Evolutionary conservation across 2,113 vertebrate species (phyloP), one percentile per base, ranked within the genome.

Genomic region (Deroptyus accipitrinus): DNA sequence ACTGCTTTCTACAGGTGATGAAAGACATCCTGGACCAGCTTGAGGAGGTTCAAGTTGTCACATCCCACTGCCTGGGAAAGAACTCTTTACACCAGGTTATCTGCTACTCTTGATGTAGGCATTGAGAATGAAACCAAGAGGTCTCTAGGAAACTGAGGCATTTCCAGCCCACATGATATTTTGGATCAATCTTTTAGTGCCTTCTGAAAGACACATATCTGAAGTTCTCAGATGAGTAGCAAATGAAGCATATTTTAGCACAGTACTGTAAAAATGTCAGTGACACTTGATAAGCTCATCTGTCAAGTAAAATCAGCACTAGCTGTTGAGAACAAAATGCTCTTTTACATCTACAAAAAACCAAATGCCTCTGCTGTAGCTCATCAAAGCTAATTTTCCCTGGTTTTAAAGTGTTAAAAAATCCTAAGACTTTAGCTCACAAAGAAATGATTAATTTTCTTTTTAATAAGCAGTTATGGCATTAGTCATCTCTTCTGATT

Each of bases 401-500:
- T 54, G 91, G 42, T 46, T 94, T 73, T 30, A 94, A 93, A 89
- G 88, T 89, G 86, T 91, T 97, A 94, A 92, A 79, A 87, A 87
- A 77, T 81, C 83, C 51, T 59, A 95, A 90, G 70, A 37, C 81
- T 93, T 97, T 49, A 79, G 28, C 70, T 94, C 62, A 88, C 85
- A 92, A 79, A 96, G 87, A 92, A 93, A 88, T 92, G 68, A 97
- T 94, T 94, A 96, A 96, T 92, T 90, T 92, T 92, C 86, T 66
- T 87, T 95, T 72, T 88, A 92, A 69, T 94, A 93, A 95, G 90
- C 83, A 95, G 93, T 90, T 97, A 96, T 86, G 85, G 92, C 82
- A 92, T 96, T 96, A 97, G 88, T 98, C 97, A 97, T 96, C 95
- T 91, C 75, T 94, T 96, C 93, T 97, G 96, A 97, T 96, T 98